Conservation (phyloP, 2,888 invertebrate genomes). For the Diplazon laetatorius region DNA sequence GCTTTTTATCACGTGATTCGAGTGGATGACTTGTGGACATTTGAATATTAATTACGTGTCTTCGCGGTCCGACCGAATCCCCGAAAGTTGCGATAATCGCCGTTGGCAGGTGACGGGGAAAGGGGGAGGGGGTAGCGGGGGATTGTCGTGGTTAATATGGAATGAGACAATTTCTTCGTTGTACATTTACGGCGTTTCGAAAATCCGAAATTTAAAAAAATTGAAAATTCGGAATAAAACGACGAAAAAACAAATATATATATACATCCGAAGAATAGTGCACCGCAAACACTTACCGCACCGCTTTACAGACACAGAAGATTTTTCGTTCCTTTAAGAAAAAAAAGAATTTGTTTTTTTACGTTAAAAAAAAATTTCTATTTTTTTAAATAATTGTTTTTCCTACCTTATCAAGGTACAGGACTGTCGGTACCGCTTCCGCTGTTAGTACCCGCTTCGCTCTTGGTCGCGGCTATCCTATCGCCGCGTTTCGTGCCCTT, state of each 20-base stretch:
- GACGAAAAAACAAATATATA: constrained; percentile 6
- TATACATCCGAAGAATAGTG: constrained; percentile 33
- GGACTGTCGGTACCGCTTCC: constrained; percentile 94
- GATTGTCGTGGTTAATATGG: constrained; percentile 49
- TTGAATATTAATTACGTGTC: constrained; percentile 71
- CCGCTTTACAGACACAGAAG: constrained; percentile 58
- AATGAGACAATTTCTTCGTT: constrained; percentile 73
- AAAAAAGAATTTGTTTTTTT: background rate
- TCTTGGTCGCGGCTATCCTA: constrained; percentile 82
- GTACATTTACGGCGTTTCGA: constrained; percentile 67
- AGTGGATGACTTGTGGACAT: constrained; percentile 70
- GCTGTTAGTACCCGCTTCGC: constrained; percentile 86
- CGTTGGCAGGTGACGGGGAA: too few species aligned
- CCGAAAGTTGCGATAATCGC: constrained; percentile 31
- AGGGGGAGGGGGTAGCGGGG: too few species aligned
- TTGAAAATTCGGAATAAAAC: constrained; percentile 63
- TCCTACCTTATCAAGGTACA: constrained; percentile 81
- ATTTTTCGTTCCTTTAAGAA: constrained; percentile 26
- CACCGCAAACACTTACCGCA: constrained; percentile 56
- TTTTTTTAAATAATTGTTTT: constrained; percentile 41
- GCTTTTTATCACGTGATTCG: constrained; percentile 63
- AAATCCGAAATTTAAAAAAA: constrained; percentile 60
- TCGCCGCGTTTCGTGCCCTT: constrained; percentile 89
- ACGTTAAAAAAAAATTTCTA: too few species aligned
- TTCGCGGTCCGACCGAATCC: constrained; percentile 48